phyloP scores from a whole-genome alignment of 2,888 invertebrate genomes.

The Caenorhabditis sulstoni region DNA sequence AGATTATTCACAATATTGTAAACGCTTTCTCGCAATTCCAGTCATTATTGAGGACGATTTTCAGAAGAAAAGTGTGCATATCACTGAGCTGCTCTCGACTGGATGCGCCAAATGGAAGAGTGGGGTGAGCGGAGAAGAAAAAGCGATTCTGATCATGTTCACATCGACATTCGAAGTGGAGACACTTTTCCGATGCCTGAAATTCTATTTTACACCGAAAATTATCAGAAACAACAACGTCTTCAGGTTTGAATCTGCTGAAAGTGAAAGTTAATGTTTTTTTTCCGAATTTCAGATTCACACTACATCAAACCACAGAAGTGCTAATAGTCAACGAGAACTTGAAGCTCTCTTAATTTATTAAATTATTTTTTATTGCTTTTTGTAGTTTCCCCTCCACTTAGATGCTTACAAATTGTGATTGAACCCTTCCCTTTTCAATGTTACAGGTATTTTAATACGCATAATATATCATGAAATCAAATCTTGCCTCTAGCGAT shows the following conservation, averaged over 20 bases:
- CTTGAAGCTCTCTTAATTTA: constrained; percentile 16
- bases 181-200: constrained; percentile 31
- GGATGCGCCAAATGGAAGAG: constrained; percentile 40
- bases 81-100: constrained; percentile 16
- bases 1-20: constrained; percentile 29
- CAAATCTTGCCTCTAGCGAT: too few species aligned
- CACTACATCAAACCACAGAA: constrained; percentile 11
- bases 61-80: constrained; percentile 19
- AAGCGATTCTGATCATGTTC: constrained; percentile 32
- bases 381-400: background rate
- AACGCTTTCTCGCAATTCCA: background rate
- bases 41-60: background rate
- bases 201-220: constrained; percentile 42
- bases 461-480: too few species aligned
- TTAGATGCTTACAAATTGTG: too few species aligned
- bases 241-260: constrained; percentile 21
- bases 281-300: constrained; percentile 14
- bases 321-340: constrained; percentile 13
- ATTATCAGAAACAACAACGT: constrained; percentile 36
- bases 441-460: too few species aligned
- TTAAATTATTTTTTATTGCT: background rate
- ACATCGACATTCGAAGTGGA: constrained; percentile 22
- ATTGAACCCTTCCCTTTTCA: background rate
- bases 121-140: background rate
- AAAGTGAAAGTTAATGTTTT: background rate